A percentile compares a stretch with the other conserved stretches of the same genome.
These are phyloP conservation scores for Motacilla tschutschensis DNA, from an alignment of 2,113 vertebrate genomes.

Conservation along the genomic window DNA sequence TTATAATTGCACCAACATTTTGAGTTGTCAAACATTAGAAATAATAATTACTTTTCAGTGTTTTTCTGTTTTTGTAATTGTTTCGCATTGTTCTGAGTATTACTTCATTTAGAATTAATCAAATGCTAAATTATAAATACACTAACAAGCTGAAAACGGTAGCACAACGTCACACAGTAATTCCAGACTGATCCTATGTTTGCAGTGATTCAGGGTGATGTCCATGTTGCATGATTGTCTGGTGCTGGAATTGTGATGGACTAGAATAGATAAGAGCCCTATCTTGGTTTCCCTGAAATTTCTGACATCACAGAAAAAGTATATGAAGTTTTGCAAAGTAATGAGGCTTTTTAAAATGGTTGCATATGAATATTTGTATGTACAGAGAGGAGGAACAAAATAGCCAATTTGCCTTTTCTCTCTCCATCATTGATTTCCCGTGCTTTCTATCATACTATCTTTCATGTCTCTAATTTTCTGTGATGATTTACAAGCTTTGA, in stretches of 20 bases:
- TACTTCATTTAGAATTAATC: not conserved
- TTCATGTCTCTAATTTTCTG: not conserved
- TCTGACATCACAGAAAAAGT: not conserved
- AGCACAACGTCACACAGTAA: not conserved
- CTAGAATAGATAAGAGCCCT: not conserved
- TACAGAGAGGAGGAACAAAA: not conserved
- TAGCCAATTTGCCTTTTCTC: not conserved
- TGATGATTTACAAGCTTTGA: not conserved
- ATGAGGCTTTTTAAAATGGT: not conserved
- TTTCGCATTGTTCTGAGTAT: not conserved
- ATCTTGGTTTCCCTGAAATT: not conserved
- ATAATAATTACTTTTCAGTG: not conserved
- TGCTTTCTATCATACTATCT: not conserved
- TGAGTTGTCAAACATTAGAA: not conserved
- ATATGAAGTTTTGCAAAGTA: not conserved
- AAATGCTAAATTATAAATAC: not conserved
- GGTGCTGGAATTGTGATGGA: not conserved
- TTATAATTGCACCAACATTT: not conserved
- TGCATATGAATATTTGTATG: not conserved
- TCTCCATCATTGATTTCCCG: not conserved
- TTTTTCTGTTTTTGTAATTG: not conserved
- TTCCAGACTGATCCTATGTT: not conserved
- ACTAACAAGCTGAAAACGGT: not conserved
- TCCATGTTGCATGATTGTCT: accelerated
- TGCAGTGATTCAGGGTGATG: not conserved